Percentiles rank a stretch among this genome's conserved stretches.
These are phyloP conservation scores for Aspidoscelis tigris DNA, from an alignment of 2,113 vertebrate species.

Conservation along the genomic window DNA sequence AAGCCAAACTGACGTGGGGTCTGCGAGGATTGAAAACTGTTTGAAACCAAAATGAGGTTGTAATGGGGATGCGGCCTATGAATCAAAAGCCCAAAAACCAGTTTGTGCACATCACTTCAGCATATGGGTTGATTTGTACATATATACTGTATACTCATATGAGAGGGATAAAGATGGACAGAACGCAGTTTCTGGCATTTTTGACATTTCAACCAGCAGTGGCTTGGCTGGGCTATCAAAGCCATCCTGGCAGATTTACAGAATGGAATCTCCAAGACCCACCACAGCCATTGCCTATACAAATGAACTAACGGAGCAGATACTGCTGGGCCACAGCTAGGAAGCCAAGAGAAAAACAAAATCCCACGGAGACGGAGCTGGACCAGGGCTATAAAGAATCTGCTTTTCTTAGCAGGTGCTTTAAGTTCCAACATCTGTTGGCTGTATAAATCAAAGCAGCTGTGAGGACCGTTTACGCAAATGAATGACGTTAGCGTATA, in stretches of 20 bases:
- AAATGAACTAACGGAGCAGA: conserved; percentile 72
- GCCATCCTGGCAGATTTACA: conserved; percentile 62
- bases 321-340: conserved; percentile 72
- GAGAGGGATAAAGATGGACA: conserved; percentile 5
- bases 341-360: conserved; percentile 74
- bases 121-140: conserved; percentile 54
- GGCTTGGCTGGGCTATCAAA: conserved; percentile 81
- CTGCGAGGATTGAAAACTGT: no score
- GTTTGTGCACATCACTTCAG: no score
- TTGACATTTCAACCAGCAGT: conserved; percentile 73
- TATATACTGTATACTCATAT: conserved; percentile 29
- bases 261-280: conserved; percentile 75
- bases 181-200: conserved; percentile 74
- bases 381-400: conserved; percentile 71
- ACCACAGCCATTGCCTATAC: conserved; percentile 74
- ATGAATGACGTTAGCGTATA: conserved; percentile 71
- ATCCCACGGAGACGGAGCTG: conserved; percentile 63
- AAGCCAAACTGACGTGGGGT: no score
- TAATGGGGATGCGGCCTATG: no score
- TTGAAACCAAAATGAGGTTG: no score
- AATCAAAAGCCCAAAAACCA: no score
- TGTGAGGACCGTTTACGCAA: conserved; percentile 69
- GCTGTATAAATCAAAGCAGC: conserved; percentile 77
- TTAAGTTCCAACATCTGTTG: conserved; percentile 78
- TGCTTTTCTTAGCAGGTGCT: conserved; percentile 83